These are phyloP conservation scores for Seriola rivoliana DNA, from an alignment of 2,113 vertebrate species.

Conservation along the genomic window DNA sequence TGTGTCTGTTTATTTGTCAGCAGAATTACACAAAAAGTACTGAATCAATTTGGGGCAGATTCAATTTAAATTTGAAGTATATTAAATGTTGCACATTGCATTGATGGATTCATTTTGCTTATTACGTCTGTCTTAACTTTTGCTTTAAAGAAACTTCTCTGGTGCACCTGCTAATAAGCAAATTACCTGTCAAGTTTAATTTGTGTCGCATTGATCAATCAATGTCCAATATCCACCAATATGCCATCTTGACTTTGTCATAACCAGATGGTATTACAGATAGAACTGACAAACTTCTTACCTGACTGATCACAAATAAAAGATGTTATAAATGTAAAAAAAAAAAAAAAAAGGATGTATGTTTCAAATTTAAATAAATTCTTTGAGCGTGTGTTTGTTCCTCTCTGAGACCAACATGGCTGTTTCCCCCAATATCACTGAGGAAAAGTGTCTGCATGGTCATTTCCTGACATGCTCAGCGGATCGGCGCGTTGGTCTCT, in stretches of 20 bases:
- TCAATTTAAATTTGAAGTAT: background rate
- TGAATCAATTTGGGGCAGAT: too few species aligned
- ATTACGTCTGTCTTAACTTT: background rate
- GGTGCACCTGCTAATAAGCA: slow-evolving; percentile 5
- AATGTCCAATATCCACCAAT: slow-evolving; percentile 1
- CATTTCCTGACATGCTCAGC: background rate
- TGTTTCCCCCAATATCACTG: background rate
- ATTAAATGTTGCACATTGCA: background rate
- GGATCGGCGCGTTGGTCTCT: background rate
- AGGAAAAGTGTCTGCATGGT: background rate
- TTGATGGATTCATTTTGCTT: background rate
- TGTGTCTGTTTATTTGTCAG: too few species aligned
- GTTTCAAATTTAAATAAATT: background rate
- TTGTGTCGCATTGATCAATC: slow-evolving; percentile 4
- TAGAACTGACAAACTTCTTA: background rate
- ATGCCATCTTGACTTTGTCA: slow-evolving; percentile 5
- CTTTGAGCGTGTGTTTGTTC: background rate
- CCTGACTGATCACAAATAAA: background rate
- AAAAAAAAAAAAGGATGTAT: background rate
- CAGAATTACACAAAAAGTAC: too few species aligned
- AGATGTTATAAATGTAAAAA: background rate
- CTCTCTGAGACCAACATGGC: background rate
- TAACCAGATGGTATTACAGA: background rate
- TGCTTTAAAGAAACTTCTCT: slow-evolving; percentile 1
- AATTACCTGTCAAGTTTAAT: slow-evolving; percentile 22